Evolutionary conservation across 2,113 vertebrate species (phyloP), one percentile per base, ranked within the genome.

Genomic region (Ictalurus furcatus): DNA sequence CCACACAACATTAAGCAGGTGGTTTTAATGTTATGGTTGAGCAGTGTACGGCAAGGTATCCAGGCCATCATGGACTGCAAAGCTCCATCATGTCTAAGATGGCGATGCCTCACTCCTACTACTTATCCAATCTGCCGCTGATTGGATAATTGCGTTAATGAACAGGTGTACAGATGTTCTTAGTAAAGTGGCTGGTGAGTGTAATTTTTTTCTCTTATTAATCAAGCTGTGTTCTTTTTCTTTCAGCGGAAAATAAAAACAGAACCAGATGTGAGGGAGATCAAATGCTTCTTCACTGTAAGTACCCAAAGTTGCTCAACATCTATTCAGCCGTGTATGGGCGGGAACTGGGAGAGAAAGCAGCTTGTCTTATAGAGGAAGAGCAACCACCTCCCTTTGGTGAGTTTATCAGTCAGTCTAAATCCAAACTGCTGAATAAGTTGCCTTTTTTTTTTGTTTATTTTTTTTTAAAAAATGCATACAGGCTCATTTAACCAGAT

Each of bases 281-380:
- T 88, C 95, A 95, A 83, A 92, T 99, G 95, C 94, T 95, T 59
- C 95, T 99, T 89, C 97, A 96, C 93, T 99, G 98, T 89, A 97
- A 98, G 78, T 94, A 96, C 74, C 96, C 97, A 90, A 97, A 95
- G 93, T 95, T 97, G 88, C 96, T 99, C 89, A 97, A 97, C 93
- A 97, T 99, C 96, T 99, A 99, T 73, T 97, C 97, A 0, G 98
- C 97, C 11, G 95, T 96, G 90, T 99, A 97, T 0, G 98, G 98
- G 71, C 94, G 97, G 87, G 90, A 92, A 91, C 93, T 94, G 79
- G 95, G 90, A 1, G 93, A 97, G 67, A 90, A 92, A n/a, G 92
- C 95, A 30, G 14, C 92, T 92, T 99, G 98, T 91, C 19, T 94
- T 93, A 0, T 93, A 92, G 85, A 88, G 85, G 74, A 90, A 3